Evolutionary conservation across 2,888 invertebrate genomes (phyloP), one percentile per base, ranked within the genome.

Genomic region (Pyrochroa serraticornis): DNA sequence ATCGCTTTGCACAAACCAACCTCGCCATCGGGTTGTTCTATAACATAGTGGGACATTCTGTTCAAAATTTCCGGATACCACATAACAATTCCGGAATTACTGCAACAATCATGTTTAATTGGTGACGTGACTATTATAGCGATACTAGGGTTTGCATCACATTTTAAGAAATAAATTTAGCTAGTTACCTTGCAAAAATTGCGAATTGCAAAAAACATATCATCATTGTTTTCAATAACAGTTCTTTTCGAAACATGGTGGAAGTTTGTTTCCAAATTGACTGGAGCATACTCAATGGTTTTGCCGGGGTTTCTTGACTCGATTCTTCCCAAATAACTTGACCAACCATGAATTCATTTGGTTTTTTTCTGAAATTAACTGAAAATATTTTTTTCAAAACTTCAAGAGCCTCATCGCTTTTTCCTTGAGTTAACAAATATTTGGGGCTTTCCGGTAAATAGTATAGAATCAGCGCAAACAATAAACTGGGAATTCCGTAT

Each of bases 61-160:
- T 85, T 85, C 10, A 85, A 70, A 52, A 86, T 84, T 12, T 83
- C 80, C 0, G 86, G 86, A 62, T 84, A 83, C 85, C 85, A 86
- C 48, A 85, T 81, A 69, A 83, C 82, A 68, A 85, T 81, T 0
- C 84, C 83, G 38, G 84, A 83, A 0, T 83, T 82, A 7, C 84
- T 84, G 50, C 49, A 71, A 70, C 6, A 60, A 6, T 3, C 10
- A 45, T 6, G 7, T 9, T 45, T 35, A n/a, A 45, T 13, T 12
- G 36, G 12, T 55, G 7, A 30, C 6, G 30, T 3, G 9, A 1
- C n/a, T n/a, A n/a, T n/a, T n/a, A n/a, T n/a, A n/a, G n/a, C n/a
- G n/a, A n/a, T n/a, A n/a, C n/a, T n/a, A n/a, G n/a, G n/a, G n/a
- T n/a, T n/a, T n/a, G n/a, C n/a, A n/a, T n/a, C n/a, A n/a, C n/a